These are phyloP conservation scores for Xenops minutus DNA, from an alignment of 2,797 vertebrate species.

Conservation along the genomic window DNA sequence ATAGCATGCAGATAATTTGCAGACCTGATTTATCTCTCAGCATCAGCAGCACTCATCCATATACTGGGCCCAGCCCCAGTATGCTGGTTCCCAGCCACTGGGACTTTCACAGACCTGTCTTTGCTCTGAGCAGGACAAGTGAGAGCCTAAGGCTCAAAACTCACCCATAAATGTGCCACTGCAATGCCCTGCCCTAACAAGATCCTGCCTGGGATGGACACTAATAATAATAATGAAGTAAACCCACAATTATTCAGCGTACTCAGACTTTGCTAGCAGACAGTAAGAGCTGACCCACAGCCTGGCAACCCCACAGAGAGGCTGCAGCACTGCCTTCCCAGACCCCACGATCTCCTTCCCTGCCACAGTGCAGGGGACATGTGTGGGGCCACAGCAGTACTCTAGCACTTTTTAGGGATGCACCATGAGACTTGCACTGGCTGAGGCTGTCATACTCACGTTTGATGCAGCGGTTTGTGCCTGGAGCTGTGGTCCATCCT, in stretches of 20 bases:
- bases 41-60: background rate
- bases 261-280: background rate
- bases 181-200: background rate
- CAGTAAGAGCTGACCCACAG: background rate
- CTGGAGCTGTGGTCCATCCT: conserved; percentile 88
- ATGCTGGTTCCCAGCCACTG: background rate
- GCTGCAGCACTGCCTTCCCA: fast-evolving
- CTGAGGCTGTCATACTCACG: conserved; percentile 80
- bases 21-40: background rate
- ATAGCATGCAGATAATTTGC: background rate
- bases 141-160: background rate
- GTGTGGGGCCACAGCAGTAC: background rate
- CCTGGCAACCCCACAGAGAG: background rate
- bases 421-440: fast-evolving
- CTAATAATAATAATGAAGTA: background rate
- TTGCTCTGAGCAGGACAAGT: background rate
- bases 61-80: background rate
- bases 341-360: background rate
- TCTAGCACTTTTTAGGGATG: background rate
- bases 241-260: background rate
- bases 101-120: background rate
- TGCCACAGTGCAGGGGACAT: fast-evolving
- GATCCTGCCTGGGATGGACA: background rate
- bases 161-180: background rate
- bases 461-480: conserved; percentile 92